Evolutionary conservation across 2,797 vertebrate genomes (phyloP), one percentile per base, ranked within the genome.

Genomic region (Hipposideros larvatus): DNA sequence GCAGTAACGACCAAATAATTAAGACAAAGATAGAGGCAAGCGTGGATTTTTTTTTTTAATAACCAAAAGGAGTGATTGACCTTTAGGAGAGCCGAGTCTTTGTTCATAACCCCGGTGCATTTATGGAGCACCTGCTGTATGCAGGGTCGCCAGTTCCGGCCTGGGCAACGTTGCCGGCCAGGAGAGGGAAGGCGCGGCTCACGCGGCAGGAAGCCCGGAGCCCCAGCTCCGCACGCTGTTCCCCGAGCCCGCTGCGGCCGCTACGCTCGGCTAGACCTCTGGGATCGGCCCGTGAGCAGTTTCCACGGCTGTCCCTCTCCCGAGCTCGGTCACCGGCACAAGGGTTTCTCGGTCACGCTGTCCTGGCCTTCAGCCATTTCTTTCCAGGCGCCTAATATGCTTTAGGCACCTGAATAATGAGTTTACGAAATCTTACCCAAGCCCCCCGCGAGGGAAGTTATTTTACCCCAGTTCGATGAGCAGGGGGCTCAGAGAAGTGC

Each of bases 231-330:
- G 11, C 15, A 9, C 1, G 11, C 37, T 16, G 26, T 16, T 59
- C 19, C 7, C 19, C 7, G 24, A 22, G 14, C 4, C 11, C 74
- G 5, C 18, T 3, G 57, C 10, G 0, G 9, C 31, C 9, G 28
- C 46, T 51, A 14, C 31, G 3, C 22, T 16, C 1, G 0, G 13
- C 53, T 46, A 4, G 24, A 46, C 5, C 37, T n/a, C n/a, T 2
- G 85, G 11, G 51, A 3, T 19, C 31, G 0, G 28, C 51, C 2
- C 3, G 6, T 2, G 26, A 2, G 66, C 41, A 28, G 53, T 15
- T 22, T 43, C 59, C n/a, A 14, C 22, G 13, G 24, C 15, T 1
- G 24, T 5, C 57, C 59, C 79, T 51, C 55, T 55, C 53, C 41
- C 1, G 7, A 37, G 51, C 68, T 22, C 57, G 28, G 63, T 11